phyloP scores from a whole-genome alignment of 2,797 vertebrate species.

The Rallus crepitans region DNA sequence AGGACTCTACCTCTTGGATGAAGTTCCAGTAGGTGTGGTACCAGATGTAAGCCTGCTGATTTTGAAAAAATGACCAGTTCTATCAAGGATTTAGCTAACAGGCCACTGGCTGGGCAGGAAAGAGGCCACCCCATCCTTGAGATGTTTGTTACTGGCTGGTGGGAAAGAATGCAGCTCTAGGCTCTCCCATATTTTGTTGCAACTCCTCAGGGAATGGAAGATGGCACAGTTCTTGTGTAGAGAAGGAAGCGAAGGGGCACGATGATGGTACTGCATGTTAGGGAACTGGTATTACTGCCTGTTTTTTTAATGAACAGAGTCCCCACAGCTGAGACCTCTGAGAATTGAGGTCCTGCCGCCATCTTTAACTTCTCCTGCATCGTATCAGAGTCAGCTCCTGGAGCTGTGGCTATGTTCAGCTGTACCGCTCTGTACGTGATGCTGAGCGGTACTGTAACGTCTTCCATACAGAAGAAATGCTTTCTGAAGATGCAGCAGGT shows the following conservation, averaged over 20 bases:
- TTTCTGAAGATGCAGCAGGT: neutral
- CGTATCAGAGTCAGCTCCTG: neutral
- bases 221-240: neutral
- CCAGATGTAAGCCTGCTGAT: neutral
- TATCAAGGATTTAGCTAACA: neutral
- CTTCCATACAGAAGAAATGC: neutral
- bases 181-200: neutral
- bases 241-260: neutral
- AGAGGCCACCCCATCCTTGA: neutral
- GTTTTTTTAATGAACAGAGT: neutral
- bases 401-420: neutral
- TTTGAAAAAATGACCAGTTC: neutral
- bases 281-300: neutral
- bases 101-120: neutral
- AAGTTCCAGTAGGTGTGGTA: neutral
- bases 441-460: neutral
- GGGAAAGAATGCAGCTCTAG: neutral
- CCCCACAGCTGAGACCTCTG: neutral
- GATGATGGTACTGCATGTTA: neutral
- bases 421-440: neutral
- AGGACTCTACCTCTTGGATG: neutral
- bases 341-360: neutral
- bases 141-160: neutral
- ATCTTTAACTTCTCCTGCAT: neutral
- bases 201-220: neutral